Base-by-base conservation (phyloP, 2,113 vertebrate genomes). In the Echinops telfairi region DNA sequence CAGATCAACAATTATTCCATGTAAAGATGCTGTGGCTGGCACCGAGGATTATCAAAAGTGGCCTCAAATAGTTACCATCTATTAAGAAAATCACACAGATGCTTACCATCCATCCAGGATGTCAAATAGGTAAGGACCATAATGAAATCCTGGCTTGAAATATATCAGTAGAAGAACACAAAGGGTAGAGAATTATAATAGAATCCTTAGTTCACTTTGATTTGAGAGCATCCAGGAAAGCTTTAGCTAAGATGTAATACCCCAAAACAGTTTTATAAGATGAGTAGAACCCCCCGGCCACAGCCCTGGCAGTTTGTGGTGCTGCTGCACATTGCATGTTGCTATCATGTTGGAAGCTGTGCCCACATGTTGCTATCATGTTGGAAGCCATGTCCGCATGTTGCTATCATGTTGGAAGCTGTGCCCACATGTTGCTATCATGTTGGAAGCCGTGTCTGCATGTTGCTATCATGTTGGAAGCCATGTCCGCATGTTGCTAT, bases 1-100 rank as follows among this genome's bases (percentile, higher is more conserved):
- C 90, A 76, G 82, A 92, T 71, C 58, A 43, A 70, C 62, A 94
- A 57, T 88, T 80, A 79, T 86, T 83, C 70, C 22, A 88, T 90
- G 76, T 79, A 58, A 92, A 36, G 75, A 64, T 38, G 31, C 27
- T 66, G 31, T 23, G 29, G 70, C 53, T 78, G 71, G 40, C 77
- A n/a, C 15, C 17, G 15, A 38, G 75, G 71, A 80, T 82, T 43
- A 71, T 70, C 53, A 80, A 93, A 70, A 43, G 38, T 68, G 90
- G 88, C 58, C 77, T 43, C 47, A 36, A 88, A 76, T 81, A 79
- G 38, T 68, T 88, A 15, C 40, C 31, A 22, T 81, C 76, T 90
- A 73, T 92, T 94, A 90, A 29, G 15, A 25, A 47, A 92, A 38
- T 40, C 20, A 57, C 83, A 33, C 36, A 57, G 88, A 58, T 88